Evolutionary conservation across 92 coral and sea anemone genomes (phyloP).

Genomic region (Palythoa heliodiscus): DNA sequence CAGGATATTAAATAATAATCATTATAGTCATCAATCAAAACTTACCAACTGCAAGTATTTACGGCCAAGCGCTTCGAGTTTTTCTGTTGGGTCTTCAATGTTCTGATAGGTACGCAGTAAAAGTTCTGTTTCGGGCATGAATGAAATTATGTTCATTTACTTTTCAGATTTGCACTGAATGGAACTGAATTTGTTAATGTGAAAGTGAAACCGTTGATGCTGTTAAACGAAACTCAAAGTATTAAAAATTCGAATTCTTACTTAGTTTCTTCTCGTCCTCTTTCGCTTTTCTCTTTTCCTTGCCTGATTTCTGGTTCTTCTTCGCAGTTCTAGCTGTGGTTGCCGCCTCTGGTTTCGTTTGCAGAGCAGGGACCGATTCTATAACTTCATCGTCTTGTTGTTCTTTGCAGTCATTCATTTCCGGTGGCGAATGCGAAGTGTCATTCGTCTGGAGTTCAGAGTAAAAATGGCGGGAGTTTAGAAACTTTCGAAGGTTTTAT

Average conservation of each 20-base stretch:
- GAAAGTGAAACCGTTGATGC: slow-evolving; percentile 1
- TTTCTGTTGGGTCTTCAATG: slow-evolving; percentile 68
- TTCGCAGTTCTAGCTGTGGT: slow-evolving; percentile 57
- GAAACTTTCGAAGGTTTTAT: slow-evolving; percentile 27
- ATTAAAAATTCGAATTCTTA: slow-evolving; percentile 35
- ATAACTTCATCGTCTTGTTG: background rate
- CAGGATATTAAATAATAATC: background rate
- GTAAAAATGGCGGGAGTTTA: slow-evolving; percentile 43
- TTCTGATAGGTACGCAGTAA: slow-evolving; percentile 73
- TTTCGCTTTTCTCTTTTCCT: slow-evolving; percentile 58
- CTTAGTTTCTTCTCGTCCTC: slow-evolving; percentile 94
- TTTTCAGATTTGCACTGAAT: no score
- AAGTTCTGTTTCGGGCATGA: slow-evolving; percentile 55
- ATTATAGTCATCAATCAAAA: background rate
- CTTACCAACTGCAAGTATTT: slow-evolving; percentile 89
- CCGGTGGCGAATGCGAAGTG: slow-evolving; percentile 26
- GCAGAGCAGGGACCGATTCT: background rate
- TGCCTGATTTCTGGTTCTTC: slow-evolving; percentile 58
- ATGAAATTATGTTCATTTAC: background rate
- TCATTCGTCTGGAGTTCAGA: background rate
- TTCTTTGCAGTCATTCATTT: slow-evolving; percentile 27
- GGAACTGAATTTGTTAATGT: background rate
- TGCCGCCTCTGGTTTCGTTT: slow-evolving; percentile 10
- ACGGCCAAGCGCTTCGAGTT: slow-evolving; percentile 85
- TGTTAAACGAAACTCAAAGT: background rate